Conservation (phyloP, 2,797 vertebrate species). For the Pseudotriccus pelzelni region DNA sequence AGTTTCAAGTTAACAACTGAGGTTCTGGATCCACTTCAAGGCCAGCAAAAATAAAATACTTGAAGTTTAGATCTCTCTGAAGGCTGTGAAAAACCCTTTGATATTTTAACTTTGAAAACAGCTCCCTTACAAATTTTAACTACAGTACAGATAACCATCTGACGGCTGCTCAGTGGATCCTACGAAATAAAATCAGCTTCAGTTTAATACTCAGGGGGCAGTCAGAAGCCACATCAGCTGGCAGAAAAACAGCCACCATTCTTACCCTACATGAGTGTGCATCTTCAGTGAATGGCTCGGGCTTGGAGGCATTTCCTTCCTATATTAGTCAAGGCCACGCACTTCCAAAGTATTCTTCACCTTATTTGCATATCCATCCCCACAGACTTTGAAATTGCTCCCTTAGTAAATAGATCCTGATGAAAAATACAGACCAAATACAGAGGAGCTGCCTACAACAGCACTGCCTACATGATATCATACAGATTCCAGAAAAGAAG, state of each 20-base stretch:
- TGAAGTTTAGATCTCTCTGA: conserved; percentile 62
- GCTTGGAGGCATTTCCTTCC: not conserved
- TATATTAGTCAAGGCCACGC: not conserved
- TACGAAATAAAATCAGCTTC: conserved; percentile 25
- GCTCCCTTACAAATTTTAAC: conserved; percentile 61
- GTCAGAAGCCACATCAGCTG: not conserved
- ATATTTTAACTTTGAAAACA: conserved; percentile 65
- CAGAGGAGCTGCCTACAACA: too few relatives aligned
- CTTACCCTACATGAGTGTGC: not conserved
- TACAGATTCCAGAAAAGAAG: not conserved
- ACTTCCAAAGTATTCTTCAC: not conserved
- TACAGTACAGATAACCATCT: conserved; percentile 20
- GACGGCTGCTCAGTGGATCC: not conserved
- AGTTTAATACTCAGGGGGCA: not conserved
- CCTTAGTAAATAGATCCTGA: not conserved
- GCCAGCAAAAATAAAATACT: conserved; percentile 60
- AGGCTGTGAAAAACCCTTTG: conserved; percentile 57
- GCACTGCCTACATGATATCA: not conserved
- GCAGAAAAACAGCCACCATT: not conserved
- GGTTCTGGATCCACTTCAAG: conserved; percentile 68
- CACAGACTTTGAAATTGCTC: not conserved
- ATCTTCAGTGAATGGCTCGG: not conserved
- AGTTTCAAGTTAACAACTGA: conserved; percentile 63
- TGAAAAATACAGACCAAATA: not conserved
- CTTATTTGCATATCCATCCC: not conserved